Conservation (phyloP, 1,140 invertebrate species). For the Halesus radiatus region DNA sequence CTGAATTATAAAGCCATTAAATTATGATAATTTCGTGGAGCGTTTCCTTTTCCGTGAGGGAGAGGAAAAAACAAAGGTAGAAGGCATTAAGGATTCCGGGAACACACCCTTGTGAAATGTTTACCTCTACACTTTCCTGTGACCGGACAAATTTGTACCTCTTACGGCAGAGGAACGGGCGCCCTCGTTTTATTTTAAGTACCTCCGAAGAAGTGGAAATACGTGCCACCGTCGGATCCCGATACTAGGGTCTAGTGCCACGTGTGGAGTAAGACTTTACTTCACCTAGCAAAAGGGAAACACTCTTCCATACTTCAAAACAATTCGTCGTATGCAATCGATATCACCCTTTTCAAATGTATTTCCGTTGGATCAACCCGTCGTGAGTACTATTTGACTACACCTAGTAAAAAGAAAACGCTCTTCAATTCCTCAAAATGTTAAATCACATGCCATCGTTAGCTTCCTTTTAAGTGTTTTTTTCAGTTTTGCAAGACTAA, state of each 20-base stretch:
- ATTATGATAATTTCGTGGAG: constrained; percentile 30
- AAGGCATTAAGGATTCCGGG: constrained; percentile 28
- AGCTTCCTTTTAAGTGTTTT: no score
- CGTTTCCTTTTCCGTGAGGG: background rate
- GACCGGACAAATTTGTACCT: constrained; percentile 46
- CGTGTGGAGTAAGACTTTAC: background rate
- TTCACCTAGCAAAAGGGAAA: background rate
- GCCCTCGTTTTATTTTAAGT: constrained; percentile 52
- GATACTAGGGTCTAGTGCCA: background rate
- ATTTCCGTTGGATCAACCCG: no score
- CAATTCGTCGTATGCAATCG: no score
- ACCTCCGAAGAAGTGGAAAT: constrained; percentile 51
- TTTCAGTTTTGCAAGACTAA: no score
- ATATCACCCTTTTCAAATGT: no score
- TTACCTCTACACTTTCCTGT: constrained; percentile 40
- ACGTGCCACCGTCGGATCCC: constrained; percentile 40
- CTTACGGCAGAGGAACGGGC: constrained; percentile 32
- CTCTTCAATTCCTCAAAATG: no score
- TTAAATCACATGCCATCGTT: no score
- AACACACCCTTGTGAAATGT: constrained; percentile 40
- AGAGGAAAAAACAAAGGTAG: constrained; percentile 28
- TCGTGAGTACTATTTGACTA: no score
- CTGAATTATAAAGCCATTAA: constrained; percentile 10
- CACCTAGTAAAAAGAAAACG: no score
- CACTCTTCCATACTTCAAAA: no score